Evolutionary conservation across 2,888 invertebrate species (phyloP).

Genomic region (Oligia latruncula): DNA sequence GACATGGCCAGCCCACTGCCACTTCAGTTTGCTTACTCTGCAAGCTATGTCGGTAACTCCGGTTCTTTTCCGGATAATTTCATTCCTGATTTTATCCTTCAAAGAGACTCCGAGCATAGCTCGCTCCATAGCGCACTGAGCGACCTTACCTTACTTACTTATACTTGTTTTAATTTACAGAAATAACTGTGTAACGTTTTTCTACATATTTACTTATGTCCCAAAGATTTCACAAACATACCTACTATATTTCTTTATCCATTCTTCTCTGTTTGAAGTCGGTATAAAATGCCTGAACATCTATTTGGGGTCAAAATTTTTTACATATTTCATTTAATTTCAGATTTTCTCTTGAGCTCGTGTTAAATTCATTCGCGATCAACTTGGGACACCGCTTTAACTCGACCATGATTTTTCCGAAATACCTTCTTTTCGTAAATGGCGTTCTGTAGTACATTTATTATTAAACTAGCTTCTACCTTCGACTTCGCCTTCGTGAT

Average conservation of each 20-base stretch:
- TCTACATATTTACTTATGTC: not conserved
- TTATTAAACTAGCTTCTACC: conserved; percentile 9
- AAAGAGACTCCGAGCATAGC: too few relatives aligned
- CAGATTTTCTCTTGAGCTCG: conserved; percentile 30
- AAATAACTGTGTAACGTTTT: too few relatives aligned
- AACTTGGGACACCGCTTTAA: conserved; percentile 24
- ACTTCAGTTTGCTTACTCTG: too few relatives aligned
- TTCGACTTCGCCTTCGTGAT: too few relatives aligned
- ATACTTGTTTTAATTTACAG: too few relatives aligned
- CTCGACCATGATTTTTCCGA: not conserved
- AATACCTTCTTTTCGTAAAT: conserved; percentile 19
- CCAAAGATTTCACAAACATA: not conserved
- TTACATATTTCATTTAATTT: not conserved
- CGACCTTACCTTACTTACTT: too few relatives aligned
- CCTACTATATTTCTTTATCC: not conserved
- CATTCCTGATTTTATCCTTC: too few relatives aligned
- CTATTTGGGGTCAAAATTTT: not conserved
- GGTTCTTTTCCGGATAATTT: too few relatives aligned
- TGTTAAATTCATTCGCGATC: conserved; percentile 45
- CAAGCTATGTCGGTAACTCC: too few relatives aligned
- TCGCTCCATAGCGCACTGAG: too few relatives aligned
- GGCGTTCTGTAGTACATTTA: conserved; percentile 1
- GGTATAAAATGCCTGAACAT: not conserved
- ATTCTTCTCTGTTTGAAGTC: not conserved
- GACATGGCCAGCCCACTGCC: too few relatives aligned